A percentile compares a stretch with the other conserved stretches of the same genome.
These are phyloP conservation scores for Petrolisthes cinctipes DNA, from an alignment of 2,888 invertebrate species.

Conservation along the genomic window DNA sequence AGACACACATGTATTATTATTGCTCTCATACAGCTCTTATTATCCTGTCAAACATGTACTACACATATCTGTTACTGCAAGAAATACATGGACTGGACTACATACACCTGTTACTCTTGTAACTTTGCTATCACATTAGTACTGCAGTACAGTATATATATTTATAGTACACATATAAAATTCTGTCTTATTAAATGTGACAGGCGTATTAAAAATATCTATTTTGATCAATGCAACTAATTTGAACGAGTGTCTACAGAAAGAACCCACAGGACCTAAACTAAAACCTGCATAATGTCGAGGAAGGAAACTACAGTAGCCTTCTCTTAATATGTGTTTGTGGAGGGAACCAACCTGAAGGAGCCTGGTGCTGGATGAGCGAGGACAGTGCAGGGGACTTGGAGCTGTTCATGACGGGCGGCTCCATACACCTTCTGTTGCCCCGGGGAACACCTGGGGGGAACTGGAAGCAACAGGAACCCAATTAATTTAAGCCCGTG, in stretches of 20 bases:
- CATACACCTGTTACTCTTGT: too few species aligned
- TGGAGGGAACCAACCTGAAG: slow-evolving; percentile 17
- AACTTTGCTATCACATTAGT: too few species aligned
- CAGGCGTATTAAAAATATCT: not conserved
- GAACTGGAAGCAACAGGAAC: slow-evolving; percentile 18
- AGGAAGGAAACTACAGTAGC: not conserved
- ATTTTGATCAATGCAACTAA: not conserved
- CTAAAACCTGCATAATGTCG: not conserved
- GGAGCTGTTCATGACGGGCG: slow-evolving; percentile 35
- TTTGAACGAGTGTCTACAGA: not conserved
- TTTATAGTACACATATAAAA: too few species aligned
- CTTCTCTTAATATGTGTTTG: too few species aligned
- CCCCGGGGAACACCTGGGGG: slow-evolving; percentile 24
- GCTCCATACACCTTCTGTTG: slow-evolving; percentile 45
- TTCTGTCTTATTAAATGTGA: too few species aligned
- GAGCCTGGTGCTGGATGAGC: slow-evolving; percentile 34
- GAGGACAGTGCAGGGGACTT: slow-evolving; percentile 36
- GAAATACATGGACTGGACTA: too few species aligned
- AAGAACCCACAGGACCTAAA: not conserved
- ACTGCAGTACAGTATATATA: too few species aligned
- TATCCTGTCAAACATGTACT: too few species aligned
- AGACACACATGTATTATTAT: too few species aligned
- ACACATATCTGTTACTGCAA: too few species aligned
- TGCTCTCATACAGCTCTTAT: too few species aligned
- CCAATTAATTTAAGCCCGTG: too few species aligned